phyloP scores from a whole-genome alignment of 1,140 invertebrate species.

The Teleopsis dalmanni region DNA sequence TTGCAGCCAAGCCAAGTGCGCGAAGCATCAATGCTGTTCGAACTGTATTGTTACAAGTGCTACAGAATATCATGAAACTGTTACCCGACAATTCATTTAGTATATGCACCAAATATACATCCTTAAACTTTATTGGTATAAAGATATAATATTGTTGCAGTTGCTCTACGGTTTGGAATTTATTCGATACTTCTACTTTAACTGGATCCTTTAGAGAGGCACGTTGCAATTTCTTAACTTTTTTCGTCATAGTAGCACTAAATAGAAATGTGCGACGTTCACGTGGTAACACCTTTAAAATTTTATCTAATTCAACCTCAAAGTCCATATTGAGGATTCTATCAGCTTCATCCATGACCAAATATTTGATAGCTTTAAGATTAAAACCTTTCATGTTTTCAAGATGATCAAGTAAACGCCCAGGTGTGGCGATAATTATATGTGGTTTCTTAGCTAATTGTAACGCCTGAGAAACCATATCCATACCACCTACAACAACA shows the following conservation, averaged over 20 bases:
- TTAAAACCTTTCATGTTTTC: slow-evolving; percentile 93
- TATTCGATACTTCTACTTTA: slow-evolving; percentile 91
- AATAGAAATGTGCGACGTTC: slow-evolving; percentile 86
- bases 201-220: slow-evolving; percentile 89
- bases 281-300: slow-evolving; percentile 82
- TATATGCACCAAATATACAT: slow-evolving; percentile 93
- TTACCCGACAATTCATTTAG: slow-evolving; percentile 94
- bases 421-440: slow-evolving; percentile 88
- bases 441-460: slow-evolving; percentile 91
- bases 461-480: slow-evolving; percentile 90
- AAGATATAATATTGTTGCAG: slow-evolving; percentile 93
- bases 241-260: slow-evolving; percentile 98
- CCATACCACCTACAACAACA: slow-evolving; percentile 96
- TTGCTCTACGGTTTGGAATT: slow-evolving; percentile 97
- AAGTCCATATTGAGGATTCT: slow-evolving; percentile 95
- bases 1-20: slow-evolving; percentile 80
- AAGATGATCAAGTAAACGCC: slow-evolving; percentile 80
- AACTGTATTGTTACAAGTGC: slow-evolving; percentile 88
- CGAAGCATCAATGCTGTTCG: slow-evolving; percentile 80
- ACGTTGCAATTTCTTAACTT: slow-evolving; percentile 92
- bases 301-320: slow-evolving; percentile 93
- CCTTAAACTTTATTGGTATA: slow-evolving; percentile 95
- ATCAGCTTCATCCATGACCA: slow-evolving; percentile 96
- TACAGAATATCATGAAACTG: slow-evolving; percentile 95
- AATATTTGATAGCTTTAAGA: slow-evolving; percentile 77